Evolutionary conservation across 2,797 vertebrate species (phyloP).

Genomic region (Ctenochaetus hawaiiensis): DNA sequence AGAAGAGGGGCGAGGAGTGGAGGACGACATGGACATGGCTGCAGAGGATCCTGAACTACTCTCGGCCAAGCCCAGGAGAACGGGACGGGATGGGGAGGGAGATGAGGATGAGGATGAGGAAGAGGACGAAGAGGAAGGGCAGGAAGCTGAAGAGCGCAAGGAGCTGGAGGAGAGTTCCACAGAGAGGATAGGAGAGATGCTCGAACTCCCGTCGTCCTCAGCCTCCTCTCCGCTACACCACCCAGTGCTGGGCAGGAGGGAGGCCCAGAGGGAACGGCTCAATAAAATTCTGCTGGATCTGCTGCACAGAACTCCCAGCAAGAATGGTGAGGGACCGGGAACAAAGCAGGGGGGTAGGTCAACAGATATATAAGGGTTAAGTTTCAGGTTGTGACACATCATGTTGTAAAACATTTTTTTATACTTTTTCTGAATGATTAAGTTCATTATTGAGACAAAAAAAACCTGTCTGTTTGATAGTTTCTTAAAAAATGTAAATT

Average conservation of each 20-base stretch:
- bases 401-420: background rate
- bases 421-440: constrained; percentile 18
- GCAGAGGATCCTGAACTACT: constrained; percentile 66
- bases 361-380: constrained; percentile 49
- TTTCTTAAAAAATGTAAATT: background rate
- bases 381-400: constrained; percentile 21
- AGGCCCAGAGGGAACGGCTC: constrained; percentile 91
- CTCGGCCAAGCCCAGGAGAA: constrained; percentile 73
- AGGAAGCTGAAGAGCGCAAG: constrained; percentile 61
- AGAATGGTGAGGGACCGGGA: constrained; percentile 91
- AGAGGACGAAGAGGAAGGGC: constrained; percentile 71
- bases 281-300: constrained; percentile 95
- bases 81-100: constrained; percentile 80
- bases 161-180: constrained; percentile 81
- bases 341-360: constrained; percentile 75
- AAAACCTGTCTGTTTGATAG: background rate
- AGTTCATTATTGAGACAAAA: constrained; percentile 10
- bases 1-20: constrained; percentile 67
- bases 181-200: constrained; percentile 81
- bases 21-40: constrained; percentile 68
- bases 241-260: constrained; percentile 87
- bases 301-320: constrained; percentile 94
- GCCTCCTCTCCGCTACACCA: constrained; percentile 81
- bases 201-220: constrained; percentile 77
- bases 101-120: constrained; percentile 72